Base-by-base conservation (phyloP, 1,140 invertebrate genomes). In the Ceratitis capitata region DNA sequence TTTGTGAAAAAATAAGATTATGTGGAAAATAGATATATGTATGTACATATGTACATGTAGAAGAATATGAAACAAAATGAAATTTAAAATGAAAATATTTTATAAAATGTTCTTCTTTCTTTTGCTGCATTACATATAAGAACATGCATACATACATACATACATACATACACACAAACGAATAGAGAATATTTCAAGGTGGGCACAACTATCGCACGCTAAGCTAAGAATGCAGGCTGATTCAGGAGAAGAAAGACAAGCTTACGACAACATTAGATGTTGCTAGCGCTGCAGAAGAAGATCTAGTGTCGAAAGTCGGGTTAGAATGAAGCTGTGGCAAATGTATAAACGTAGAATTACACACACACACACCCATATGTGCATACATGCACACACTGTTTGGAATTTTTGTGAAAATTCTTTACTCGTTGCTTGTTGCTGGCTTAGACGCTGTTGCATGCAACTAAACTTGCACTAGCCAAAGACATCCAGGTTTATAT, bases 1-100 rank as follows among this genome's bases (percentile, higher is more conserved):
- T 29, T 78, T 82, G 49, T 78, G 49, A 74, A 85, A n/a, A 78
- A 82, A 35, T 49, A 78, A 45, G 45, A 35, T 78, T 39, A 45
- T 53, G 42, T 51, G 64, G 51, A 47, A 85, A 85, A 82, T 32
- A 14, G 47, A 45, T n/a, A n/a, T n/a, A n/a, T n/a, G n/a, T n/a
- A n/a, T n/a, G n/a, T n/a, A n/a, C n/a, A n/a, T n/a, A n/a, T n/a
- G n/a, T n/a, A n/a, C n/a, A 51, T 78, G 23, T 45, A 35, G 45
- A 78, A 35, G 39, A 78, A 78, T n/a, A 19, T 78, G 69, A 78
- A 78, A 78, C 69, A 39, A 45, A 78, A 78, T 39, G 69, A 78
- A 78, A 78, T 51, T 19, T 83, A 49, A 56, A 83, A 83, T 53
- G 82, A 83, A 83, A 83, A 83, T 83, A 83, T 83, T 83, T 83